Evolutionary conservation across 2,888 invertebrate species (phyloP).

Genomic region (Drosophila colorata): DNA sequence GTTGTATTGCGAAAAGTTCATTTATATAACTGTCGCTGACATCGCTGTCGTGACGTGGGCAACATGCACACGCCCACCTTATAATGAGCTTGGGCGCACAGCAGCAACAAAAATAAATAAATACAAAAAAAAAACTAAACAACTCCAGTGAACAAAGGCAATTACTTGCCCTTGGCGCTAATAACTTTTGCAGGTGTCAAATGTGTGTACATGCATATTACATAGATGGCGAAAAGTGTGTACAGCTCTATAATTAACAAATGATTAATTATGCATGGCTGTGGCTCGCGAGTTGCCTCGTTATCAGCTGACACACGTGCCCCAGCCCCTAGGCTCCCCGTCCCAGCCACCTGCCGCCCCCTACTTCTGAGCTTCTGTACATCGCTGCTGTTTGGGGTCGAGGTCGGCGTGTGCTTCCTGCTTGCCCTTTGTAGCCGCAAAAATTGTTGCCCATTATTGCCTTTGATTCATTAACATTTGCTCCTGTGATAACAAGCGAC

Average conservation of each 20-base stretch:
- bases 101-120: slow-evolving; percentile 10
- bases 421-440: slow-evolving; percentile 52
- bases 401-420: slow-evolving; percentile 49
- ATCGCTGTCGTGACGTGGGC: slow-evolving; percentile 53
- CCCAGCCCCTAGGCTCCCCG: background rate
- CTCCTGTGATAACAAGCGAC: slow-evolving; percentile 38
- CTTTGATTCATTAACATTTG: slow-evolving; percentile 78
- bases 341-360: background rate
- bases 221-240: slow-evolving; percentile 43
- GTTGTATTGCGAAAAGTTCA: slow-evolving; percentile 67
- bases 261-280: slow-evolving; percentile 80
- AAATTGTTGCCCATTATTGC: slow-evolving; percentile 60
- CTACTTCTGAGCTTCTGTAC: background rate
- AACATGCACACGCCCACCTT: slow-evolving; percentile 34
- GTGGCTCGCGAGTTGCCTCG: slow-evolving; percentile 59
- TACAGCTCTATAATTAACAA: slow-evolving; percentile 74
- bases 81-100: slow-evolving; percentile 43
- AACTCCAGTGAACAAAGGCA: slow-evolving; percentile 76
- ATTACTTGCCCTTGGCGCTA: slow-evolving; percentile 65
- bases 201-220: slow-evolving; percentile 61
- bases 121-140: slow-evolving; percentile 48
- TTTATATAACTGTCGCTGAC: slow-evolving; percentile 73
- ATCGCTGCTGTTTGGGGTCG: background rate
- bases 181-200: slow-evolving; percentile 70
- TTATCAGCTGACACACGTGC: slow-evolving; percentile 62